Evolutionary conservation across 2,888 invertebrate species (phyloP), one percentile per base, ranked within the genome.

Genomic region (Xestia ashworthii): DNA sequence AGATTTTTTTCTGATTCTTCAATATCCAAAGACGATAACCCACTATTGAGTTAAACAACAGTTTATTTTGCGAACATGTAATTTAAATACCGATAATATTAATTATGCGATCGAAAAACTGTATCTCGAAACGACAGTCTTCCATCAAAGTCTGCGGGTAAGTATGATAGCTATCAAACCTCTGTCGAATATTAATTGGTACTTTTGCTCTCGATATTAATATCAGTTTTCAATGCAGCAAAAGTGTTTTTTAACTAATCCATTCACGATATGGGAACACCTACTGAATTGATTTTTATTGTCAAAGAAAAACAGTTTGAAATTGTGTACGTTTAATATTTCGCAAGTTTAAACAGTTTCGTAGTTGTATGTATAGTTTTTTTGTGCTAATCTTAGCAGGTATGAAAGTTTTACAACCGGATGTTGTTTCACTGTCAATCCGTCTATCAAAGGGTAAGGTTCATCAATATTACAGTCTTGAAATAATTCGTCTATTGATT

Each of bases 341-440:
- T 68, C 44, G 53, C 71, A 71, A 68, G 32, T 82, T 84, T 60
- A 71, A 74, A 53, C 67, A 86, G 84, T 85, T 89, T 87, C 78
- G 83, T 76, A 87, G 79, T 85, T 85, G 78, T 83, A 75, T 84
- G 78, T 80, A 46, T 81, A 68, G 85, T 88, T 91, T 91, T 44
- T 92, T 89, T 88, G 81, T 81, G 81, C 81, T 58, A 76, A 83
- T 81, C 81, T 81, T 82, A 44, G 80, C 80, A 71, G 72, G 55
- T 82, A 90, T 87, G 89, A 90, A 91, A 91, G 91, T 91, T 80
- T 81, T 82, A 78, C 81, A 82, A 75, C 83, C 81, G 88, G 83
- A 84, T 82, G 78, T 81, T 77, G 80, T 75, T 85, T 74, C 48
- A 70, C 73, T 71, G 65, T 86, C 76, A 67, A 73, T 73, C 72